phyloP scores from a whole-genome alignment of 2,888 invertebrate genomes.

The Drosophila lacicola region DNA sequence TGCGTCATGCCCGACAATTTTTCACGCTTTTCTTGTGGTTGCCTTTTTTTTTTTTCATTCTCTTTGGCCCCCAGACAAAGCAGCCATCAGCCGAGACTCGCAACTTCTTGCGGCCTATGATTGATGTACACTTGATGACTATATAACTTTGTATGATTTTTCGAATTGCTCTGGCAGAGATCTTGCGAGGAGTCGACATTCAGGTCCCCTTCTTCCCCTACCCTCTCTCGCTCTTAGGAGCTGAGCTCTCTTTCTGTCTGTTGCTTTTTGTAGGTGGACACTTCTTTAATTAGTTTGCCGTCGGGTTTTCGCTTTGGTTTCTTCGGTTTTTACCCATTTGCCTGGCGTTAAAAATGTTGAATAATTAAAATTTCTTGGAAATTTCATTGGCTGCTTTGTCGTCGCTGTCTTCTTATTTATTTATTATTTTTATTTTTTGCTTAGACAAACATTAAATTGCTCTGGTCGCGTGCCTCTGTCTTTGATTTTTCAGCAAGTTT shows the following conservation, averaged over 20 bases:
- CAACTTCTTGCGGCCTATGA: constrained; percentile 71
- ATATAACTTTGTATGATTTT: constrained; percentile 80
- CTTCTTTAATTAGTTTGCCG: constrained; percentile 75
- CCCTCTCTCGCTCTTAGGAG: background rate
- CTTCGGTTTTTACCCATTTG: constrained; percentile 54
- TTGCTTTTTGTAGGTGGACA: constrained; percentile 74
- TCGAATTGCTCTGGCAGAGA: constrained; percentile 40
- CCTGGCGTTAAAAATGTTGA: constrained; percentile 78
- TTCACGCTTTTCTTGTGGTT: constrained; percentile 76
- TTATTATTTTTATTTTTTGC: constrained; percentile 4
- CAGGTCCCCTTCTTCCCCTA: background rate
- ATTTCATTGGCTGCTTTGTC: constrained; percentile 68
- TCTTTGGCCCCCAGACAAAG: constrained; percentile 52
- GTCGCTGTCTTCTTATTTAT: constrained; percentile 32
- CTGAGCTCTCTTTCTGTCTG: constrained; percentile 10
- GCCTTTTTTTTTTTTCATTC: constrained; percentile 4
- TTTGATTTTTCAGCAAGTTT: constrained; percentile 39
- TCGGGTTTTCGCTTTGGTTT: constrained; percentile 41
- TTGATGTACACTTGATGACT: constrained; percentile 83
- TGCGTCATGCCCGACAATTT: constrained; percentile 79
- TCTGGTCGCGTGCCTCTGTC: constrained; percentile 62
- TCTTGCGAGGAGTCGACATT: constrained; percentile 11
- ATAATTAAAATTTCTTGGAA: constrained; percentile 79
- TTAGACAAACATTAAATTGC: constrained; percentile 44
- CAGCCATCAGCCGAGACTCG: constrained; percentile 24